Evolutionary conservation across 2,888 invertebrate species (phyloP).

Genomic region (Eupithecia centaureata): DNA sequence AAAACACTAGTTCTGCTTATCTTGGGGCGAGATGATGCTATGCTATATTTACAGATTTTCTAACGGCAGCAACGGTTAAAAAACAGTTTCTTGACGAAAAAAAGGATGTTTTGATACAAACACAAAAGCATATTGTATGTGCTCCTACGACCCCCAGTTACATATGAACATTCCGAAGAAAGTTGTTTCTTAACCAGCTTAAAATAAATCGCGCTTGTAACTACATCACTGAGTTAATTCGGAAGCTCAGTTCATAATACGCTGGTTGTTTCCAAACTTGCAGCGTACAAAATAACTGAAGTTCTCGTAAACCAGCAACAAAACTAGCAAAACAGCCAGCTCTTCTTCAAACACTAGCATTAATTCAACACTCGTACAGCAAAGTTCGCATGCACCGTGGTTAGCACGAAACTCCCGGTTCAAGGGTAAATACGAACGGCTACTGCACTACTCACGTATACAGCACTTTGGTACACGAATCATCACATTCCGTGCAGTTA

Average conservation of each 20-base stretch:
- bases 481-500: background rate
- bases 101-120: too few relatives aligned
- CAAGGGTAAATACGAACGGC: constrained; percentile 17
- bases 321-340: constrained; percentile 26
- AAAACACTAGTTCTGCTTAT: too few relatives aligned
- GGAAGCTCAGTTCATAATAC: background rate
- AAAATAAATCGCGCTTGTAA: background rate
- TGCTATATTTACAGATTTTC: too few relatives aligned
- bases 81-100: too few relatives aligned
- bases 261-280: background rate
- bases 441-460: background rate
- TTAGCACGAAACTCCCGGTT: constrained; percentile 15
- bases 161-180: too few relatives aligned
- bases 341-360: constrained; percentile 37
- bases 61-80: too few relatives aligned
- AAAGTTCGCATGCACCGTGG: constrained; percentile 32
- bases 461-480: background rate
- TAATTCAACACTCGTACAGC: constrained; percentile 37
- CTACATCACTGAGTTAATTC: background rate
- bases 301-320: constrained; percentile 7
- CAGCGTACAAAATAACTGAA: constrained; percentile 1
- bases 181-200: background rate
- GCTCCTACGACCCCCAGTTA: too few relatives aligned
- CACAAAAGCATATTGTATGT: too few relatives aligned
- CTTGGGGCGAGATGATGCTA: too few relatives aligned